A percentile compares a stretch with the other conserved stretches of the same genome.
phyloP scores from a whole-genome alignment of 2,113 vertebrate species.

The Daboia siamensis region DNA sequence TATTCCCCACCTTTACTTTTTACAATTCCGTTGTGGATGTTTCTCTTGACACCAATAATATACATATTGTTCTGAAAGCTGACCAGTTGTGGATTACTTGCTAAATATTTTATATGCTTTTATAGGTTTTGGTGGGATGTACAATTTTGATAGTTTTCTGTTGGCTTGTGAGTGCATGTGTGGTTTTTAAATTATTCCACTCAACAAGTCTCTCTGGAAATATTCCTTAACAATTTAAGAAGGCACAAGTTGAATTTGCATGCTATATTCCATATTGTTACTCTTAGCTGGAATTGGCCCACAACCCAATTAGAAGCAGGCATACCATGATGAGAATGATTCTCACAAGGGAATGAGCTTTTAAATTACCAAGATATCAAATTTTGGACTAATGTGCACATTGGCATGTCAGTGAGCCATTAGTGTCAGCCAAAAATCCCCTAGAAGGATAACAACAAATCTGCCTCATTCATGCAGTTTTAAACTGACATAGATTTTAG shows the following conservation, averaged over 20 bases:
- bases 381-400: background rate
- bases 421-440: background rate
- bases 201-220: constrained; percentile 7
- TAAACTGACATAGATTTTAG: background rate
- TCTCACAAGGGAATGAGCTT: background rate
- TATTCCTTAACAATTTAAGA: constrained; percentile 17
- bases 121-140: constrained; percentile 16
- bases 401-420: background rate
- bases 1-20: constrained; percentile 10
- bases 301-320: background rate
- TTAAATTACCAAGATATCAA: background rate
- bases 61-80: constrained; percentile 2
- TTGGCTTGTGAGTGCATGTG: background rate
- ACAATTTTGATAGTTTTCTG: constrained; percentile 16
- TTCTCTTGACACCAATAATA: constrained; percentile 18
- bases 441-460: background rate
- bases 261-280: background rate
- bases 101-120: constrained; percentile 21
- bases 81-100: constrained; percentile 16
- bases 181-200: background rate
- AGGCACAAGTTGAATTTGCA: background rate
- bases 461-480: background rate
- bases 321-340: background rate
- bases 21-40: constrained; percentile 3
- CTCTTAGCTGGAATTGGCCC: background rate